Conservation (phyloP, 2,113 vertebrate genomes). For the Zapus hudsonius region DNA sequence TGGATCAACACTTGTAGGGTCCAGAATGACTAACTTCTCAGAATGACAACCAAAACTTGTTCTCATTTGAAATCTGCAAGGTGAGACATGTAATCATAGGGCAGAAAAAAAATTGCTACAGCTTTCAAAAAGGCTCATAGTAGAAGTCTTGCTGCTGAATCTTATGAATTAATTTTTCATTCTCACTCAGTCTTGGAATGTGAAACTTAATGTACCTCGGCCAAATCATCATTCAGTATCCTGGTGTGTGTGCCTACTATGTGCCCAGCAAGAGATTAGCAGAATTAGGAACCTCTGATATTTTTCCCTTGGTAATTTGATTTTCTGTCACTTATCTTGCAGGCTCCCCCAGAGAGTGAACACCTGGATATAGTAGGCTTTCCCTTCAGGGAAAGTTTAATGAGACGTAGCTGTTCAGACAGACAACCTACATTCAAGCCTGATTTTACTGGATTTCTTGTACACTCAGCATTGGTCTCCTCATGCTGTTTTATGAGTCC, state of each 20-base stretch:
- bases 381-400: constrained; percentile 50
- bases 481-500: background rate
- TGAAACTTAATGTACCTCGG: background rate
- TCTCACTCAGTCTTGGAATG: background rate
- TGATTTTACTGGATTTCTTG: constrained; percentile 36
- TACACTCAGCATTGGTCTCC: background rate
- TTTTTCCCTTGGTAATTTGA: constrained; percentile 40
- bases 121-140: background rate
- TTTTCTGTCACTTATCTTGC: constrained; percentile 26
- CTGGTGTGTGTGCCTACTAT: constrained; percentile 34
- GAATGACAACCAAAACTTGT: background rate
- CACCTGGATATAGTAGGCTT: constrained; percentile 8
- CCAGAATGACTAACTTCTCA: background rate
- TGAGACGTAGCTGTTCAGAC: constrained; percentile 43
- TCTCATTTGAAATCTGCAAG: background rate
- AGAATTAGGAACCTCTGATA: constrained; percentile 3
- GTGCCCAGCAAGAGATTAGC: background rate
- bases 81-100: background rate
- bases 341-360: constrained; percentile 13
- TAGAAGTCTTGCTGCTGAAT: background rate
- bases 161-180: constrained; percentile 1
- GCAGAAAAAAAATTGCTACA: background rate
- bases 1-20: background rate
- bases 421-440: constrained; percentile 19
- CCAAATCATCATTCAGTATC: background rate